Evolutionary conservation across 2,113 vertebrate species (phyloP).

Genomic region (Lasiurus borealis): DNA sequence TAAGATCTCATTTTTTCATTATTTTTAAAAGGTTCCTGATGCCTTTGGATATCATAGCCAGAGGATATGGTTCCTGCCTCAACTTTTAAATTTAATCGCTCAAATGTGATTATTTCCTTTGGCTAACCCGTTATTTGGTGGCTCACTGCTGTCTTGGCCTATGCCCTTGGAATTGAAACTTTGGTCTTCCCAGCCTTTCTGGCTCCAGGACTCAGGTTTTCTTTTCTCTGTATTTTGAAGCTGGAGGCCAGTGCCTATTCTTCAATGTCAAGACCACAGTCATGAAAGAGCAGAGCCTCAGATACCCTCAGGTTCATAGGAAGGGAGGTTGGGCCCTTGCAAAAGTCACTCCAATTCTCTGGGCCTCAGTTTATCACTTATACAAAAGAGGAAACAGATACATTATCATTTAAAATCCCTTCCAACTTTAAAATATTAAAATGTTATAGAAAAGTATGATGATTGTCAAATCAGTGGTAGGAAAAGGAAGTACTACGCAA

Average conservation of each 20-base stretch:
- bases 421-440: slow-evolving; percentile 13
- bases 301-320: neutral
- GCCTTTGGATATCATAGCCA: neutral
- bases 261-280: neutral
- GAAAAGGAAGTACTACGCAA: neutral
- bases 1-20: slow-evolving; percentile 17
- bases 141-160: neutral
- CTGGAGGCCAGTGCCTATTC: neutral
- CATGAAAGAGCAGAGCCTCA: neutral
- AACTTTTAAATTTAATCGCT: neutral
- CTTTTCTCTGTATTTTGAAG: neutral
- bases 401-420: neutral
- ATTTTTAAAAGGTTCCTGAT: neutral
- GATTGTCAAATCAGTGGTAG: neutral
- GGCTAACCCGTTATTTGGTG: neutral
- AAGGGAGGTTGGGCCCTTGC: neutral
- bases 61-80: neutral
- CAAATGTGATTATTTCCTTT: neutral
- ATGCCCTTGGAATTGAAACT: slow-evolving; percentile 10
- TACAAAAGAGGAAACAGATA: neutral
- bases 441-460: neutral
- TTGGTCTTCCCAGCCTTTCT: neutral
- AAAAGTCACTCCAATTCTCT: neutral
- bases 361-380: neutral
- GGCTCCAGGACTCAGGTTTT: neutral